phyloP scores from a whole-genome alignment of 2,888 invertebrate species.

The Papilio gigon region DNA sequence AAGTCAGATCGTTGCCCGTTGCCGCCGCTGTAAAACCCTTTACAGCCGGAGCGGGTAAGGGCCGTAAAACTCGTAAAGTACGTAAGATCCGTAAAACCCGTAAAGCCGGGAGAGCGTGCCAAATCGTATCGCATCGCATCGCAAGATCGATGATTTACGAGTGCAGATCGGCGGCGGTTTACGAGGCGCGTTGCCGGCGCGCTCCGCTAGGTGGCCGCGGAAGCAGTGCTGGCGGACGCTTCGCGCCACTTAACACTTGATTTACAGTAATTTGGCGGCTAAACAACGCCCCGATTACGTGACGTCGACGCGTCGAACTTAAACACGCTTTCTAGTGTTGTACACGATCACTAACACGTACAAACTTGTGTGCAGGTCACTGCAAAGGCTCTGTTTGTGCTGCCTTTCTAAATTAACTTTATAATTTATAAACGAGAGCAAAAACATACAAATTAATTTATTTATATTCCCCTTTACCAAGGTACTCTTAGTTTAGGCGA shows the following conservation, averaged over 20 bases:
- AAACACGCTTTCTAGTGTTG: constrained; percentile 7
- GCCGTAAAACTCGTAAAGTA: constrained; percentile 64
- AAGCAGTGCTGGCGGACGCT: constrained; percentile 60
- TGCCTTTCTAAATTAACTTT: background rate
- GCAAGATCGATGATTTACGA: constrained; percentile 72
- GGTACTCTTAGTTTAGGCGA: background rate
- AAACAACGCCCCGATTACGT: constrained; percentile 49
- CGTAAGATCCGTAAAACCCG: constrained; percentile 59
- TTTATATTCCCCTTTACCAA: no score
- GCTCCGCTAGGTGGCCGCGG: constrained; percentile 60
- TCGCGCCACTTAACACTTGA: constrained; percentile 52
- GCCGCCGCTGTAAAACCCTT: constrained; percentile 43
- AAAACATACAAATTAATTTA: background rate
- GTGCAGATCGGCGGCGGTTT: constrained; percentile 66
- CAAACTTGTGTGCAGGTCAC: no score
- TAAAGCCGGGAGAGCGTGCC: constrained; percentile 56
- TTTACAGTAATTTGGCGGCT: constrained; percentile 63
- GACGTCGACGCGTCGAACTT: constrained; percentile 46
- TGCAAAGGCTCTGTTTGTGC: background rate
- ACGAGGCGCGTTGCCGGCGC: constrained; percentile 57
- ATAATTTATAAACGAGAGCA: no score
- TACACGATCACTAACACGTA: background rate
- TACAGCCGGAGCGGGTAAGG: constrained; percentile 30
- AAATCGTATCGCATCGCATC: constrained; percentile 68
- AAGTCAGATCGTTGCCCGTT: constrained; percentile 42